phyloP scores from a whole-genome alignment of 1,140 invertebrate genomes.

The Teleopsis dalmanni region DNA sequence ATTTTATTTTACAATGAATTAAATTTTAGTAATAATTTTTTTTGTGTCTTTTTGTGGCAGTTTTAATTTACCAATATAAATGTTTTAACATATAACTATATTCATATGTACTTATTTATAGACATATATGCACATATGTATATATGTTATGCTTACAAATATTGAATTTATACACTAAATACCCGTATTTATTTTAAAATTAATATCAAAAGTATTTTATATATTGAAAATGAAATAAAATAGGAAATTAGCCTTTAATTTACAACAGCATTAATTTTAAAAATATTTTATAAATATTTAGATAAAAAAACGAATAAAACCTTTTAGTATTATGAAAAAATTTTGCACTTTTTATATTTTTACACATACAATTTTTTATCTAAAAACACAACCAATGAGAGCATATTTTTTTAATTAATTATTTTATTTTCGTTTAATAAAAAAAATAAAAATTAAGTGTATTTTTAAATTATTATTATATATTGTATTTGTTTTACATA shows the following conservation, averaged over 20 bases:
- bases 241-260: no score
- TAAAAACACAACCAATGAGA: constrained; percentile 47
- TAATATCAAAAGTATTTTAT: no score
- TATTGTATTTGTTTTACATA: constrained; percentile 17
- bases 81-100: constrained; percentile 8
- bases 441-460: no score
- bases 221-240: no score
- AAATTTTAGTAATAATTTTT: not conserved
- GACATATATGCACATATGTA: constrained; percentile 3
- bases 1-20: not conserved
- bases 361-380: constrained; percentile 15
- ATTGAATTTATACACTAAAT: no score
- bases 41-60: constrained; percentile 3
- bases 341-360: not conserved
- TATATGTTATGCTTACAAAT: no score
- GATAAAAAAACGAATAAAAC: not conserved
- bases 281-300: not conserved
- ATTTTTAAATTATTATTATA: constrained; percentile 17
- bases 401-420: constrained; percentile 34
- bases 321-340: not conserved
- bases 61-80: not conserved
- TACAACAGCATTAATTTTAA: no score
- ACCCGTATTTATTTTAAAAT: no score
- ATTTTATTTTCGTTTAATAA: constrained; percentile 15
- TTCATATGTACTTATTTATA: constrained; percentile 5